Conservation (phyloP, 2,888 invertebrate species). For the Lithophane semibrunnea region DNA sequence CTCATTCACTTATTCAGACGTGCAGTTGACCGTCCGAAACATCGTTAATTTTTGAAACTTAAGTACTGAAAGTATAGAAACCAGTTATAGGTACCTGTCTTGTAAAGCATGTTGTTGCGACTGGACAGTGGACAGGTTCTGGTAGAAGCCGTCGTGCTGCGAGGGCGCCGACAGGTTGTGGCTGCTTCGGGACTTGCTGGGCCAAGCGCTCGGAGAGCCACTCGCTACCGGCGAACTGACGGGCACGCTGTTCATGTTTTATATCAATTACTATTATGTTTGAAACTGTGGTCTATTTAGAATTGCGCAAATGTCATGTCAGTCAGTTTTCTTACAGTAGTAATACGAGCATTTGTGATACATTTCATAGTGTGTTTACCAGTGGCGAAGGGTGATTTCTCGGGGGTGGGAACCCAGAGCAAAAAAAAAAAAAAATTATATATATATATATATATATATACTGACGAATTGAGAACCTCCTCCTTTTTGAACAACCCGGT, state of each 20-base stretch:
- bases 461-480: no score
- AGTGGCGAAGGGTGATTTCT: no score
- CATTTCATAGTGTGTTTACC: no score
- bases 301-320: neutral
- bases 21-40: neutral
- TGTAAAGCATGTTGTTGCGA: conserved; percentile 79
- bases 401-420: no score
- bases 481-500: no score
- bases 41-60: neutral
- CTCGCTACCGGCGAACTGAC: conserved; percentile 57
- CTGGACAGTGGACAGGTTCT: conserved; percentile 91
- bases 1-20: neutral
- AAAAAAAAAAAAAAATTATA: no score
- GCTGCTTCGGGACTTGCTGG: conserved; percentile 87
- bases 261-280: neutral
- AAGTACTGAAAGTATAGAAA: neutral
- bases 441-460: no score
- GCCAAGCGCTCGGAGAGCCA: conserved; percentile 77
- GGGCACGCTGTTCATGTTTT: conserved; percentile 46
- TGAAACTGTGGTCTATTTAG: neutral
- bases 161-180: conserved; percentile 83
- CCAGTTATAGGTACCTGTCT: conserved; percentile 72
- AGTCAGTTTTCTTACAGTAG: neutral
- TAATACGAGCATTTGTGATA: neutral
- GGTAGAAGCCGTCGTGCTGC: conserved; percentile 90